A percentile compares a stretch with the other conserved stretches of the same genome.
Conservation (phyloP, 2,888 invertebrate species). For the Drosophila rellima region DNA sequence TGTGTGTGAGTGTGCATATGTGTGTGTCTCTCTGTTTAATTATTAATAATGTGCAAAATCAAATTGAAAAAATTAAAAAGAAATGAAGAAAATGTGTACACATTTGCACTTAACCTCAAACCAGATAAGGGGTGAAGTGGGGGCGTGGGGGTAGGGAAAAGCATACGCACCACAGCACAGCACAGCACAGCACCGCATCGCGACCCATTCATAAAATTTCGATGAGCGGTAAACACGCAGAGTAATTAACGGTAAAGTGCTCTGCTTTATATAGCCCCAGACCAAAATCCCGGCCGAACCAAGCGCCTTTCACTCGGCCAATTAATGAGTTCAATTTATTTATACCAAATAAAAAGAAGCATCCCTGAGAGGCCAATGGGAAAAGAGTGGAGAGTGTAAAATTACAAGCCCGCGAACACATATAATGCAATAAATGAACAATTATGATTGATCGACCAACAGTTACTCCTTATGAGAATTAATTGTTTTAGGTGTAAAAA, state of each 20-base stretch:
- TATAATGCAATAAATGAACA: conserved; percentile 27
- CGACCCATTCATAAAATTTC: conserved; percentile 73
- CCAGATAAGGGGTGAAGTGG: conserved; percentile 1
- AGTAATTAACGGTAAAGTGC: conserved; percentile 79
- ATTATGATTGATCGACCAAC: background rate
- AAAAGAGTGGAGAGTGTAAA: conserved; percentile 19
- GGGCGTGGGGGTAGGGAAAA: no score
- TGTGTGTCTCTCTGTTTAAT: conserved; percentile 46
- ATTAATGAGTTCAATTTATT: conserved; percentile 79
- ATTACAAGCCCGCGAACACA: conserved; percentile 43
- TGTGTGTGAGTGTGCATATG: conserved; percentile 13
- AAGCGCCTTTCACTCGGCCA: conserved; percentile 67
- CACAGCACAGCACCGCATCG: conserved; percentile 8
- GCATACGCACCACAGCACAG: background rate
- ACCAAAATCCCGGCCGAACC: conserved; percentile 15
- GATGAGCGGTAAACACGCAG: conserved; percentile 79
- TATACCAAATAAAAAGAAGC: conserved; percentile 50
- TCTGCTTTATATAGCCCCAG: conserved; percentile 50
- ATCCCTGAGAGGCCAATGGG: conserved; percentile 27
- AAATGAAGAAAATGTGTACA: conserved; percentile 38
- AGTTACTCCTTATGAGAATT: background rate
- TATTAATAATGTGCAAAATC: conserved; percentile 69
- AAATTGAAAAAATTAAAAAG: conserved; percentile 48
- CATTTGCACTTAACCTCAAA: conserved; percentile 72
- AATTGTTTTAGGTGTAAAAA: no score